A percentile compares a stretch with the other conserved stretches of the same genome.
phyloP scores from a whole-genome alignment of 2,797 vertebrate genomes.

The Gastrophryne carolinensis region DNA sequence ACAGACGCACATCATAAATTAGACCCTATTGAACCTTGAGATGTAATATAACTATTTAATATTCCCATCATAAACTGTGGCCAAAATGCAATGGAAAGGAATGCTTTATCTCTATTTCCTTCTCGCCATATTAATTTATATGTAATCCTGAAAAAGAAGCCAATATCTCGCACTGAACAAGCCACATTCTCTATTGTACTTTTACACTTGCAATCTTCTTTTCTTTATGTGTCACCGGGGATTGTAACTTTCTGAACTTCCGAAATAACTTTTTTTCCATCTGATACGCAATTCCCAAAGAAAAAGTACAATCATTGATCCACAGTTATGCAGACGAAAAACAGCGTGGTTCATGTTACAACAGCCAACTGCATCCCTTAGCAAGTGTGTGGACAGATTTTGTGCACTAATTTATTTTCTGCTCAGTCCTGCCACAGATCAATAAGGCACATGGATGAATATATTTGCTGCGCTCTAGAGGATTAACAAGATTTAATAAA shows the following conservation, averaged over 20 bases:
- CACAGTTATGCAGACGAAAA: conserved; percentile 2
- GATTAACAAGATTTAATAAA: conserved; percentile 18
- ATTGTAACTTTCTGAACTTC: conserved; percentile 36
- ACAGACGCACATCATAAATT: too few species aligned
- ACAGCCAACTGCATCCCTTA: conserved; percentile 15
- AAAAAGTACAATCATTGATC: conserved; percentile 41
- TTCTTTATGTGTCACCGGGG: conserved; percentile 23
- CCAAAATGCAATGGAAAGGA: too few species aligned
- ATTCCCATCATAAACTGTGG: too few species aligned
- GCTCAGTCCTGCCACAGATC: conserved; percentile 19
- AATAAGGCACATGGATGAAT: conserved; percentile 27
- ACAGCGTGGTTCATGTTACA: conserved; percentile 27
- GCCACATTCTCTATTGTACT: conserved; percentile 12
- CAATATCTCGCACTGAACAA: too few species aligned
- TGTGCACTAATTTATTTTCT: conserved; percentile 44
- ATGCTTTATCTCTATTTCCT: too few species aligned
- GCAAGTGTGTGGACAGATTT: conserved; percentile 15
- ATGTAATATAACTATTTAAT: too few species aligned
- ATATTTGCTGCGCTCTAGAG: conserved; percentile 5
- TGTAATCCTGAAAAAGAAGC: too few species aligned
- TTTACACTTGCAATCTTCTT: conserved; percentile 17
- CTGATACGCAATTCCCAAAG: conserved; percentile 36
- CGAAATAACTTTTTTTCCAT: conserved; percentile 25
- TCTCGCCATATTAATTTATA: too few species aligned
- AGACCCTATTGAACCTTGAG: too few species aligned